Percentiles rank a stretch among this genome's conserved stretches.
phyloP scores from a whole-genome alignment of 2,888 invertebrate genomes.

The Penaeus monodon region DNA sequence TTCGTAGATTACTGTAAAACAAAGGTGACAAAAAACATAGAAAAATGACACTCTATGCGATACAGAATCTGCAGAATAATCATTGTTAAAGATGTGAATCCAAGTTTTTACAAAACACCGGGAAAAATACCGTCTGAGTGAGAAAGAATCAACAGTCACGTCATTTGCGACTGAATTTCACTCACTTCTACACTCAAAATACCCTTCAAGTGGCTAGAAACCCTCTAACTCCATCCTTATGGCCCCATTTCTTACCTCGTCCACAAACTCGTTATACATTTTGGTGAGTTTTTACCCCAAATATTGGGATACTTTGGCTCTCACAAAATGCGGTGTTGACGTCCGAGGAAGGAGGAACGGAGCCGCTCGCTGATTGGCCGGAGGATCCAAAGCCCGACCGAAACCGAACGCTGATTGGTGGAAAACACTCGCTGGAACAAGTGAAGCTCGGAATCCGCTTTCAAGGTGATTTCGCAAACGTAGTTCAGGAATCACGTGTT shows the following conservation, averaged over 20 bases:
- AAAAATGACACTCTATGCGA: too few species aligned
- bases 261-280: slow-evolving; percentile 36
- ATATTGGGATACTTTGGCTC: neutral
- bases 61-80: too few species aligned
- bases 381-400: too few species aligned
- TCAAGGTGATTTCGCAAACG: neutral
- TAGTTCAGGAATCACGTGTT: neutral
- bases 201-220: neutral
- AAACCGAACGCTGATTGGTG: slow-evolving; percentile 14
- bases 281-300: slow-evolving; percentile 11
- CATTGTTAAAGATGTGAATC: too few species aligned
- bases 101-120: too few species aligned
- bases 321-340: slow-evolving; percentile 12
- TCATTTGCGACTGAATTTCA: too few species aligned
- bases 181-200: neutral
- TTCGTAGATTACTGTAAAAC: too few species aligned
- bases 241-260: slow-evolving; percentile 12
- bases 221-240: neutral
- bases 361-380: neutral
- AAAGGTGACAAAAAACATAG: too few species aligned
- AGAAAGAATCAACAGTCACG: too few species aligned
- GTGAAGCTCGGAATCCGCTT: neutral
- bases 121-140: too few species aligned
- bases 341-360: neutral
- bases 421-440: neutral